phyloP scores from a whole-genome alignment of 1,140 invertebrate species.

The Choristoneura fumiferana region DNA sequence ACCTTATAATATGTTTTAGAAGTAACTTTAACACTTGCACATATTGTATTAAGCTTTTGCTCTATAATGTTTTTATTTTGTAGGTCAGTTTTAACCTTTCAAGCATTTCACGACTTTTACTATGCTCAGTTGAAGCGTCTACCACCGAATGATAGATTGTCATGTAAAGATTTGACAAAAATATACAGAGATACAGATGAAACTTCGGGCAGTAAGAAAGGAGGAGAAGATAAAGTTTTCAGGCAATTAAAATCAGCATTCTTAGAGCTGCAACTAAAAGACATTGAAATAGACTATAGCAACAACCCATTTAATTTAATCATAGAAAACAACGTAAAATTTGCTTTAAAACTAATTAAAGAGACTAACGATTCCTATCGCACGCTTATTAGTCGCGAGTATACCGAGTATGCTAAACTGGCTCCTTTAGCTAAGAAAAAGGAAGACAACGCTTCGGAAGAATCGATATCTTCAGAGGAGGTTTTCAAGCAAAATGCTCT shows the following conservation, averaged over 20 bases:
- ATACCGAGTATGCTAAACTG: slow-evolving; percentile 60
- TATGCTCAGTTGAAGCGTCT: slow-evolving; percentile 66
- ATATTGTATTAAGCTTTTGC: slow-evolving; percentile 13
- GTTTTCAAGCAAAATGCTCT: slow-evolving; percentile 54
- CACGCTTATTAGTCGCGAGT: slow-evolving; percentile 55
- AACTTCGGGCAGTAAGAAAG: slow-evolving; percentile 47
- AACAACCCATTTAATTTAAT: slow-evolving; percentile 67
- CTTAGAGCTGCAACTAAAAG: slow-evolving; percentile 57
- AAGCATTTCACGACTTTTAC: slow-evolving; percentile 80
- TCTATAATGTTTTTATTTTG: slow-evolving; percentile 31
- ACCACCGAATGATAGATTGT: slow-evolving; percentile 53
- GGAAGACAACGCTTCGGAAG: slow-evolving; percentile 46
- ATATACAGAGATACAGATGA: slow-evolving; percentile 55
- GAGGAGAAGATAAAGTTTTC: slow-evolving; percentile 62
- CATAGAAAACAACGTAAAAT: slow-evolving; percentile 66
- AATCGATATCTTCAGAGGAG: slow-evolving; percentile 53
- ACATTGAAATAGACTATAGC: slow-evolving; percentile 61
- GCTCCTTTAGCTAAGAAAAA: slow-evolving; percentile 48
- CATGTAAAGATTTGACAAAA: slow-evolving; percentile 62
- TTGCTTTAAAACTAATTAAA: slow-evolving; percentile 60
- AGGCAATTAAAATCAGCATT: slow-evolving; percentile 51
- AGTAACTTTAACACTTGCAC: background rate
- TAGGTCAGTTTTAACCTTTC: slow-evolving; percentile 69
- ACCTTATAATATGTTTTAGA: slow-evolving; percentile 18
- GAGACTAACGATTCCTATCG: slow-evolving; percentile 61